phyloP scores from a whole-genome alignment of 2,888 invertebrate species.

The Gari tellinella region DNA sequence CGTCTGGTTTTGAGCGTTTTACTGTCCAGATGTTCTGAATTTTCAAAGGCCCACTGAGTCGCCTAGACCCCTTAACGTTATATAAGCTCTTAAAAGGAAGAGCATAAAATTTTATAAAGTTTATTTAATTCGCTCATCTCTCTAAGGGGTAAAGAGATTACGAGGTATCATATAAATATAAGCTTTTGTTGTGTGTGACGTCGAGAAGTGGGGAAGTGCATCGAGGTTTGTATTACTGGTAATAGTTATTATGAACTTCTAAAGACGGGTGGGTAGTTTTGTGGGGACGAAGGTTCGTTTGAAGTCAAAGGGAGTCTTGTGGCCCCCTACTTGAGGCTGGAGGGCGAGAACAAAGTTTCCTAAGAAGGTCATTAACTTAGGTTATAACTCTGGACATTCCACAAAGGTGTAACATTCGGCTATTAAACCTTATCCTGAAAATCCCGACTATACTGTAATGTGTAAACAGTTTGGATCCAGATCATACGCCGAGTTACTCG shows the following conservation, averaged over 20 bases:
- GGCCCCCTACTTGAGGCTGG: neutral
- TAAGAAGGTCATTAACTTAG: too few species aligned
- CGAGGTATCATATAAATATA: conserved; percentile 22
- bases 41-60: too few species aligned
- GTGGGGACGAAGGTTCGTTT: conserved; percentile 3
- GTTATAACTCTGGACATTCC: too few species aligned
- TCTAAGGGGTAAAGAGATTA: conserved; percentile 1
- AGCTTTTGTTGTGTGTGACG: conserved; percentile 1
- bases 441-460: too few species aligned
- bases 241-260: neutral
- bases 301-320: conserved; percentile 9
- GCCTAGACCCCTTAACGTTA: neutral
- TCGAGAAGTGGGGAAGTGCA: conserved; percentile 1
- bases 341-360: neutral
- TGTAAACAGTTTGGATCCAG: too few species aligned
- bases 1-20: too few species aligned
- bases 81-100: neutral
- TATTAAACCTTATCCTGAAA: too few species aligned
- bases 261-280: neutral
- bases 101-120: conserved; percentile 13
- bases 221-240: conserved; percentile 44
- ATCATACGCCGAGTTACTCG: too few species aligned
- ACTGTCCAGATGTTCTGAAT: too few species aligned
- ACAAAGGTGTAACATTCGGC: too few species aligned
- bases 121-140: conserved; percentile 8